Evolutionary conservation across 2,797 vertebrate species (phyloP).

Genomic region (Anguilla megastoma): DNA sequence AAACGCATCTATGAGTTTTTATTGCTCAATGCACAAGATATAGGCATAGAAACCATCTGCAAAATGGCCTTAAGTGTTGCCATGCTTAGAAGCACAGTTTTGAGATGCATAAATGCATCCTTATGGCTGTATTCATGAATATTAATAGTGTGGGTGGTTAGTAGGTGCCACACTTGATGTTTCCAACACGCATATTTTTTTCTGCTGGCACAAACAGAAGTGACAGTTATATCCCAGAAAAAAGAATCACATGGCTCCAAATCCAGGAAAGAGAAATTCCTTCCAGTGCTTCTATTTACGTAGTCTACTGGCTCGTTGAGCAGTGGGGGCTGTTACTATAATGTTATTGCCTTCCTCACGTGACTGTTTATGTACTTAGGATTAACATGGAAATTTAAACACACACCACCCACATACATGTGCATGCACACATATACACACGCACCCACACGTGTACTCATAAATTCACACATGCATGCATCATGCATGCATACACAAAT

Average conservation of each 20-base stretch:
- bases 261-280: neutral
- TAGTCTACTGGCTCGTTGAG: neutral
- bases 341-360: neutral
- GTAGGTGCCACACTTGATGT: neutral
- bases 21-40: constrained; percentile 17
- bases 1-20: neutral
- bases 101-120: neutral
- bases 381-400: neutral
- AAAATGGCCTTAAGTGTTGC: neutral
- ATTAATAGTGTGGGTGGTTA: constrained; percentile 11
- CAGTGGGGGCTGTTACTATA: neutral
- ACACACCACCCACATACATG: neutral
- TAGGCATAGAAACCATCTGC: neutral
- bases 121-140: constrained; percentile 20
- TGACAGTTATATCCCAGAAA: neutral
- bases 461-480: neutral
- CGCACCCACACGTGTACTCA: neutral
- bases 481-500: neutral
- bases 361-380: neutral
- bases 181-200: neutral
- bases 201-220: constrained; percentile 7
- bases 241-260: neutral
- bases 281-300: neutral
- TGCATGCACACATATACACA: neutral
- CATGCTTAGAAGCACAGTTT: neutral